Base-by-base conservation (phyloP, 2,888 invertebrate genomes). In the Chloroclysta siterata region DNA sequence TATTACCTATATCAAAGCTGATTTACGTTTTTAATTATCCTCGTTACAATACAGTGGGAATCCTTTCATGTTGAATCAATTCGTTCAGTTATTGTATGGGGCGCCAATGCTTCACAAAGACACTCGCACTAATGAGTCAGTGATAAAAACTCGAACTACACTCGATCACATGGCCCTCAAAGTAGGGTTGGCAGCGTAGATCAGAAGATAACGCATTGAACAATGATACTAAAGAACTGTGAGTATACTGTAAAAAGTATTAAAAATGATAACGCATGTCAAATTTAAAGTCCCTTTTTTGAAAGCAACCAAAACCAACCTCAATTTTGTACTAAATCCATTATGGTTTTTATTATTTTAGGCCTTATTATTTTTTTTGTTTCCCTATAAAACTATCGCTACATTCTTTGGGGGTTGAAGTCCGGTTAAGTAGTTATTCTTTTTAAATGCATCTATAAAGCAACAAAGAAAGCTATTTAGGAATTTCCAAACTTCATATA, bases 111-210 rank as follows among this genome's bases (percentile, higher is more conserved):
- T 75, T 80, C 76, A 90, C 90, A 91, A 91, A 91, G 90, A 87
- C 85, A 86, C 90, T 88, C 86, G 84, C 88, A 89, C 89, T 91
- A 92, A 92, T 92, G 90, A 92, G 89, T 90, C 89, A 87, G 83
- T 84, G 89, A 90, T 91, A 92, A 91, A 90, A 90, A 90, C 89
- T 81, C 84, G 84, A 85, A 87, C 85, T 86, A 85, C 88, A 85
- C 90, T 89, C 88, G 84, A 91, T 90, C 89, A 88, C 82, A 85
- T 82, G 80, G 11, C 83, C 75, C 79, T 77, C 72, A 65, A 69
- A 60, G 48, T 70, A 90, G 90, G 90, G 90, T 68, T 90, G 87
- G n/a, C 64, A 58, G 46, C 17, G 33, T 44, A 57, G 68, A 67
- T 46, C 13, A 13, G n/a, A n/a, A 56, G 60, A 60, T 60, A 68